A percentile compares a stretch with the other conserved stretches of the same genome.
Evolutionary conservation across 1,140 invertebrate genomes (phyloP).

Genomic region (Micrasema minimum): DNA sequence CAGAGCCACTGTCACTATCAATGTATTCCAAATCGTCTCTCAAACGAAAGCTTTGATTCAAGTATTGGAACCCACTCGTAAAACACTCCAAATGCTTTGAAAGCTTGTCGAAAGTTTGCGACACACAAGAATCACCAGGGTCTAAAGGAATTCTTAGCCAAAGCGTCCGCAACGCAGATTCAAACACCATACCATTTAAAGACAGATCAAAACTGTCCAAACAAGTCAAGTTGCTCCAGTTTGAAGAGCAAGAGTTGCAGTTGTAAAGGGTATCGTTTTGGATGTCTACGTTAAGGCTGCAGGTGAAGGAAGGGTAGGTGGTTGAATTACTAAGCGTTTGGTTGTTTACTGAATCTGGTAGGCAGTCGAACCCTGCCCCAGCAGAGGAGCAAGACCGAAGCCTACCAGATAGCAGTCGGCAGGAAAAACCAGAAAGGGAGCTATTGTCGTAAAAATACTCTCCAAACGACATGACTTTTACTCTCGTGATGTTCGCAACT

Average conservation of each 20-base stretch:
- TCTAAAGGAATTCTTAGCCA: slow-evolving; percentile 60
- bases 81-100: slow-evolving; percentile 56
- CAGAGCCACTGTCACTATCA: slow-evolving; percentile 6
- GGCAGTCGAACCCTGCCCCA: slow-evolving; percentile 34
- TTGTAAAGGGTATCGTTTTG: slow-evolving; percentile 64
- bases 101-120: slow-evolving; percentile 56
- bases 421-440: slow-evolving; percentile 4
- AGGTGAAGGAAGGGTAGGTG: slow-evolving; percentile 54
- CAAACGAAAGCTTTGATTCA: slow-evolving; percentile 61
- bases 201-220: slow-evolving; percentile 61
- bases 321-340: background rate
- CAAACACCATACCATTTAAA: slow-evolving; percentile 58
- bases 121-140: slow-evolving; percentile 35
- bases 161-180: slow-evolving; percentile 60
- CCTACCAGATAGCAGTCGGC: slow-evolving; percentile 25
- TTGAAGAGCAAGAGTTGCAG: slow-evolving; percentile 58
- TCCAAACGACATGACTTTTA: slow-evolving; percentile 28
- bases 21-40: slow-evolving; percentile 40
- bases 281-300: slow-evolving; percentile 59
- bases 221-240: slow-evolving; percentile 57
- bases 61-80: slow-evolving; percentile 52
- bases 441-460: slow-evolving; percentile 27
- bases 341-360: slow-evolving; percentile 13
- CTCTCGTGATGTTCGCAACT: background rate
- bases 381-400: slow-evolving; percentile 16